phyloP scores from a whole-genome alignment of 2,113 vertebrate species.

The Perca schrenkii region DNA sequence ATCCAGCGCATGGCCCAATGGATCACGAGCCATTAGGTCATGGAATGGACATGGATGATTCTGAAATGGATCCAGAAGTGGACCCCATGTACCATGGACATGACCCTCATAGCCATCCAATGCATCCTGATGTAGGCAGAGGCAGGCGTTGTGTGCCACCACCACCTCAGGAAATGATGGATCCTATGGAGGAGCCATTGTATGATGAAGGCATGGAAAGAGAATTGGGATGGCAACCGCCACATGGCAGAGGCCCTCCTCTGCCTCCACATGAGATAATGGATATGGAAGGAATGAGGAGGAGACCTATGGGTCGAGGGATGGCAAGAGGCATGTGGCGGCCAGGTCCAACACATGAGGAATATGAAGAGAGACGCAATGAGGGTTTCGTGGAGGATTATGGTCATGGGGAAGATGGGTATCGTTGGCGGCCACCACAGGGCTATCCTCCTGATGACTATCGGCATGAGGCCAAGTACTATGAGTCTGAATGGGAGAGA shows the following conservation, averaged over 20 bases:
- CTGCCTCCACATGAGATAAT: conserved; percentile 70
- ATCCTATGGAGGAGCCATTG: conserved; percentile 52
- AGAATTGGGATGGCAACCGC: conserved; percentile 59
- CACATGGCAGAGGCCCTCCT: conserved; percentile 65
- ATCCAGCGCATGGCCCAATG: conserved; percentile 68
- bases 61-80: conserved; percentile 66
- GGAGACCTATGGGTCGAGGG: conserved; percentile 86
- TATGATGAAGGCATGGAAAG: conserved; percentile 63
- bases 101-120: conserved; percentile 76
- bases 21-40: conserved; percentile 69
- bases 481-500: conserved; percentile 88
- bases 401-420: conserved; percentile 84
- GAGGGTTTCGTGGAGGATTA: conserved; percentile 75
- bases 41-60: conserved; percentile 64
- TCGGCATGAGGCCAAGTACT: conserved; percentile 87
- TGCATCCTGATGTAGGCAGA: conserved; percentile 82
- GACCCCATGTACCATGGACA: conserved; percentile 84
- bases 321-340: conserved; percentile 74
- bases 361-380: conserved; percentile 63
- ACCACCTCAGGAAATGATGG: conserved; percentile 72
- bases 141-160: conserved; percentile 79
- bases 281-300: conserved; percentile 66
- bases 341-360: conserved; percentile 84
- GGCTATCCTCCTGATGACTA: conserved; percentile 86
- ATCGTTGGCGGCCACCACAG: conserved; percentile 83